These are phyloP conservation scores for Gopherus evgoodei DNA, from an alignment of 2,113 vertebrate species.

Conservation along the genomic window DNA sequence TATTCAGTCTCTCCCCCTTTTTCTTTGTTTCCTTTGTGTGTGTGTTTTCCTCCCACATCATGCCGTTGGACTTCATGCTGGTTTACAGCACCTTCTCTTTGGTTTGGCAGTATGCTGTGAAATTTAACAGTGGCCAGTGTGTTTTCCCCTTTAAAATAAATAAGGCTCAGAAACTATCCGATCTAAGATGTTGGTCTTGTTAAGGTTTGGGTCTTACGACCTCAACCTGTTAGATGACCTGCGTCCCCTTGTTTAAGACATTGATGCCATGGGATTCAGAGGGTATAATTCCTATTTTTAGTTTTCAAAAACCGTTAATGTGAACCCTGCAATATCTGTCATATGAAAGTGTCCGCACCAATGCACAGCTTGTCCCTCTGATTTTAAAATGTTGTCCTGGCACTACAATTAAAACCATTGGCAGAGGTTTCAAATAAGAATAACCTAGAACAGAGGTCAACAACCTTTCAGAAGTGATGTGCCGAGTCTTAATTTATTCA, in stretches of 20 bases:
- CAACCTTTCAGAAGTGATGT: too few species aligned
- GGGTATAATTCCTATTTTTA: constrained; percentile 64
- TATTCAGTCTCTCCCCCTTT: not conserved
- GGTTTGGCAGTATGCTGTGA: not conserved
- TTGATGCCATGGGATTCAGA: not conserved
- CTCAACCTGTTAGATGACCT: not conserved
- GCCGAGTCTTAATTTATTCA: too few species aligned
- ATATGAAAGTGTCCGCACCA: constrained; percentile 38
- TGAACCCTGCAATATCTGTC: constrained; percentile 20
- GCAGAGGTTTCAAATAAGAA: constrained; percentile 6
- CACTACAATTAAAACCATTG: constrained; percentile 34
- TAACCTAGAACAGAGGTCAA: not conserved
- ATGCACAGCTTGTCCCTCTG: constrained; percentile 42
- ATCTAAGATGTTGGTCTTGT: not conserved
- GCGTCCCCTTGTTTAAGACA: constrained; percentile 26
- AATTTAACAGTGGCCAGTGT: not conserved
- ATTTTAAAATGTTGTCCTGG: constrained; percentile 31
- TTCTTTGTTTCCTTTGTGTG: fast-evolving
- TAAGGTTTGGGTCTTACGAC: not conserved
- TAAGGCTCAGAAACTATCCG: not conserved
- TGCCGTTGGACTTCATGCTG: not conserved
- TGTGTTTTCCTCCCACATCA: not conserved
- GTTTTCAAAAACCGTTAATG: constrained; percentile 31
- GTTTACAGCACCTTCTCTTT: not conserved
- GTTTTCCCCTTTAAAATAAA: not conserved